phyloP scores from a whole-genome alignment of 2,113 vertebrate species.

The Ptyas mucosa region DNA sequence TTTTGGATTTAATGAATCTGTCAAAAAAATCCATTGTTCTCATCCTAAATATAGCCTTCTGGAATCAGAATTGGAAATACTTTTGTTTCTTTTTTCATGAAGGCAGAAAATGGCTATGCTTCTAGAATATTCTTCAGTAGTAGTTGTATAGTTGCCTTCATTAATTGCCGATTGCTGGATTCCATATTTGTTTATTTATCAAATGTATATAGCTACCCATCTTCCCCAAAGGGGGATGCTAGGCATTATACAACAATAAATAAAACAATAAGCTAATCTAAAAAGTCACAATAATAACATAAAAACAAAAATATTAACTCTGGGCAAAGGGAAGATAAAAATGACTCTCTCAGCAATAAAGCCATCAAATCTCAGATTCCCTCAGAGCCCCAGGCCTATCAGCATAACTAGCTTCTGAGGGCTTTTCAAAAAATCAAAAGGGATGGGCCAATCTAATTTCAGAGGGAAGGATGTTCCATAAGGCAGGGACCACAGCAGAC shows the following conservation, averaged over 20 bases:
- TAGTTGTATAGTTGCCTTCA: neutral
- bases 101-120: neutral
- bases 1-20: conserved; percentile 25
- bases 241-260: neutral
- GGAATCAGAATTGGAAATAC: conserved; percentile 26
- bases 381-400: neutral
- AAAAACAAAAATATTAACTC: neutral
- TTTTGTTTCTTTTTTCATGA: neutral
- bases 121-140: neutral
- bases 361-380: neutral
- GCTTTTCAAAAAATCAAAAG: neutral
- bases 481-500: neutral
- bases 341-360: neutral
- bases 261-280: neutral
- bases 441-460: neutral
- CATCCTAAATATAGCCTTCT: conserved; percentile 29
- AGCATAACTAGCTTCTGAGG: neutral
- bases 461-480: neutral
- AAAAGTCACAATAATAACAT: neutral
- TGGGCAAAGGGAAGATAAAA: neutral
- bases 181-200: neutral
- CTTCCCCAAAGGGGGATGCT: neutral
- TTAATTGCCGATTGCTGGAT: neutral
- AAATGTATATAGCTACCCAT: neutral
- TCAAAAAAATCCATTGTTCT: conserved; percentile 27